A percentile compares a stretch with the other conserved stretches of the same genome.
phyloP scores from a whole-genome alignment of 2,113 vertebrate species.

The Spea multiplicata region DNA sequence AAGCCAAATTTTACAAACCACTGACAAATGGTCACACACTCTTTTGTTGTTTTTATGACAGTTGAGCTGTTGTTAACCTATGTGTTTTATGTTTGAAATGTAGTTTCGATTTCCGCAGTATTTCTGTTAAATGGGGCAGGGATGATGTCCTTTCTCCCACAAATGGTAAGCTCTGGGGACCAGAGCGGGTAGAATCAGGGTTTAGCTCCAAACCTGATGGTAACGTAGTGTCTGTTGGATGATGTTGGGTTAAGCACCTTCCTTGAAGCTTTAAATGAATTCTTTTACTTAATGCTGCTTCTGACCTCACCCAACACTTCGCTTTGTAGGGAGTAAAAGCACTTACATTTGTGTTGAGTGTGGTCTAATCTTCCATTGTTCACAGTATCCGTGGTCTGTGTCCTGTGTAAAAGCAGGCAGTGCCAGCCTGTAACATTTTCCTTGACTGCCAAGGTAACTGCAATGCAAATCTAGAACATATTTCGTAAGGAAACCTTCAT shows the following conservation, averaged over 20 bases:
- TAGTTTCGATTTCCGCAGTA: background rate
- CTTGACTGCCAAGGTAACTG: slow-evolving; percentile 21
- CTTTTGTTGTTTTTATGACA: background rate
- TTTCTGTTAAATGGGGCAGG: background rate
- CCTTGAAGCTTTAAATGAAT: slow-evolving; percentile 32
- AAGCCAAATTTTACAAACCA: background rate
- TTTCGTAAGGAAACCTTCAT: background rate
- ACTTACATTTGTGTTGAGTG: slow-evolving; percentile 18
- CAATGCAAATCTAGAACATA: slow-evolving; percentile 19
- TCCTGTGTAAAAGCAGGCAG: slow-evolving; percentile 22
- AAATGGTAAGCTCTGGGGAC: background rate
- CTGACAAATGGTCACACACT: background rate
- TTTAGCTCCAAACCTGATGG: background rate
- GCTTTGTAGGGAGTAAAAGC: slow-evolving; percentile 22
- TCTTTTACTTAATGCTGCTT: slow-evolving; percentile 23
- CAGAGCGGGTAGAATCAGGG: background rate
- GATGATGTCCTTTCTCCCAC: background rate
- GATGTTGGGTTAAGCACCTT: slow-evolving; percentile 11
- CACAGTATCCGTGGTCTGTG: slow-evolving; percentile 22
- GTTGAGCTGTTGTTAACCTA: background rate
- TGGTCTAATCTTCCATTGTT: slow-evolving; percentile 9
- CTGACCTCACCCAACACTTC: slow-evolving; percentile 23
- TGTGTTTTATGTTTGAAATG: background rate
- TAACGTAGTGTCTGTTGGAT: background rate
- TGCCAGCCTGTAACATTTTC: background rate